Percentiles rank a stretch among this genome's conserved stretches.
These are phyloP conservation scores for Phoeniculus purpureus DNA, from an alignment of 2,797 vertebrate genomes.

Conservation along the genomic window DNA sequence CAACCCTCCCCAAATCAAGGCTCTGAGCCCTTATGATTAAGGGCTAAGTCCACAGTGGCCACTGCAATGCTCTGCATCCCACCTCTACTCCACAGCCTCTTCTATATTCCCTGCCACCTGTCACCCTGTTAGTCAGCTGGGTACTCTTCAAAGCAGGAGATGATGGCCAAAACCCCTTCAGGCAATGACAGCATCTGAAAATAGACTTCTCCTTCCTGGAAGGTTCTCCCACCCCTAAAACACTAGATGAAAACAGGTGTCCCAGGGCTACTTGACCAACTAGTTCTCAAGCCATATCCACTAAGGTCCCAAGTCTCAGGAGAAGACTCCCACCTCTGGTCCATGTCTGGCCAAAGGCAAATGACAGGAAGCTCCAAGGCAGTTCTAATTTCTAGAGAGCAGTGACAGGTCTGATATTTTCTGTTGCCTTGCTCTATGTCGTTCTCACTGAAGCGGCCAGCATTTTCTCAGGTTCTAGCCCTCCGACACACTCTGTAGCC, in stretches of 20 bases:
- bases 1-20: background rate
- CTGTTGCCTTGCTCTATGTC: background rate
- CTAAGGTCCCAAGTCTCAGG: background rate
- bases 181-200: background rate
- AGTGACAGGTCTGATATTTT: background rate
- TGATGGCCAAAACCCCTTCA: background rate
- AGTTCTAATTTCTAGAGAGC: background rate
- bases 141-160: background rate
- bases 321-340: background rate
- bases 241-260: background rate
- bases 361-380: background rate
- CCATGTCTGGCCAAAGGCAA: background rate
- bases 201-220: background rate
- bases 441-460: background rate
- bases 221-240: background rate
- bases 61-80: background rate
- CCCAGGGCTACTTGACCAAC: fast-evolving
- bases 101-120: background rate
- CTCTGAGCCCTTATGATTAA: background rate
- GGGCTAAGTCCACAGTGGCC: background rate
- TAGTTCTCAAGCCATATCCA: background rate
- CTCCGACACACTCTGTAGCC: background rate
- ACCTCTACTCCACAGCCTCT: background rate
- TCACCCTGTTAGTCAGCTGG: background rate
- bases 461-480: background rate